phyloP scores from a whole-genome alignment of 2,888 invertebrate species.

The Troides aeacus region DNA sequence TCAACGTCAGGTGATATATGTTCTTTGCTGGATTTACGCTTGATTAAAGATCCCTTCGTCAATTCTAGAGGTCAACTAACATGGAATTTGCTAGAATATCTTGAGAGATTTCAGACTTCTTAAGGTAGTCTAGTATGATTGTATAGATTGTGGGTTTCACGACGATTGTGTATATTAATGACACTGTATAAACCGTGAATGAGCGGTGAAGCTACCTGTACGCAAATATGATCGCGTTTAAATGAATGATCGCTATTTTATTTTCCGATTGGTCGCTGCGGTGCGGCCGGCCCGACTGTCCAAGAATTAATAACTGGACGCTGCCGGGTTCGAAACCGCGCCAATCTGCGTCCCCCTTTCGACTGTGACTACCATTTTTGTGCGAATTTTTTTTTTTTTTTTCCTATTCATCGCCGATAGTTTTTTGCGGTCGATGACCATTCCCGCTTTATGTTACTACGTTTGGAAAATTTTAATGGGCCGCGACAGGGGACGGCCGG shows the following conservation, averaged over 20 bases:
- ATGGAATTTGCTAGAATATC: neutral
- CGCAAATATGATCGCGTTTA: constrained; percentile 58
- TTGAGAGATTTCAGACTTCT: neutral
- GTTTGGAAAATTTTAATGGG: constrained; percentile 42
- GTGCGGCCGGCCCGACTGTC: constrained; percentile 58
- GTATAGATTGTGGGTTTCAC: neutral
- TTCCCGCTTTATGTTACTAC: constrained; percentile 50
- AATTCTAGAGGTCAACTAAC: too few species aligned
- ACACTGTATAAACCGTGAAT: constrained; percentile 21
- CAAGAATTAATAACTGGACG: constrained; percentile 74
- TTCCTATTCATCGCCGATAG: constrained; percentile 71
- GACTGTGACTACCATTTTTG: constrained; percentile 41
- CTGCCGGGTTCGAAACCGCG: constrained; percentile 63
- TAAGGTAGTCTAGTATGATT: neutral
- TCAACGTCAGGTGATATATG: too few species aligned
- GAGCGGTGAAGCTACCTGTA: constrained; percentile 44
- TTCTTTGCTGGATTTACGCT: too few species aligned
- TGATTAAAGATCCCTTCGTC: too few species aligned
- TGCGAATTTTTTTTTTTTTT: constrained; percentile 42
- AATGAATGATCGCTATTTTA: constrained; percentile 78
- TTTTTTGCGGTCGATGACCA: constrained; percentile 73
- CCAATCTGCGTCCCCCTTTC: constrained; percentile 72
- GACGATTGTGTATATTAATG: neutral
- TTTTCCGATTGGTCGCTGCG: constrained; percentile 74
- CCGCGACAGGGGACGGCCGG: constrained; percentile 24